Conservation (phyloP, 2,113 vertebrate species). For the Chaetodon auriga region DNA sequence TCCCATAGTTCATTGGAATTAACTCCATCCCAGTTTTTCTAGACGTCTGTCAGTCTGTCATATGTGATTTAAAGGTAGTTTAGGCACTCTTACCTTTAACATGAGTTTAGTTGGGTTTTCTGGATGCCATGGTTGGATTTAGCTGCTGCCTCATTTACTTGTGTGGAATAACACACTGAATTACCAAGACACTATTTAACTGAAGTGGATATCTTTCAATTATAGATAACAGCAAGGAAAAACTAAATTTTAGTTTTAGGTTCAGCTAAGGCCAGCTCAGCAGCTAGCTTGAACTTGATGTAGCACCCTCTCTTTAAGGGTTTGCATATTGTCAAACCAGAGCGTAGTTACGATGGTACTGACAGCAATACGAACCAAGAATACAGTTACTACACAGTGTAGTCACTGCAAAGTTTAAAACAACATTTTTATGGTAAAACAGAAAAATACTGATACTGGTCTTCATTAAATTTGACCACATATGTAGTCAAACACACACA, state of each 20-base stretch:
- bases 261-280: too few species aligned
- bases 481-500: not conserved
- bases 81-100: not conserved
- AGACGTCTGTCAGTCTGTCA: not conserved
- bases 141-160: not conserved
- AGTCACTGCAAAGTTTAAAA: not conserved
- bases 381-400: not conserved
- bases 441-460: too few species aligned
- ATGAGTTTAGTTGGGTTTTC: not conserved
- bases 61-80: not conserved
- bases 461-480: not conserved
- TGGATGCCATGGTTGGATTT: not conserved
- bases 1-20: not conserved
- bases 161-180: not conserved
- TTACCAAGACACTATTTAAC: not conserved
- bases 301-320: too few species aligned
- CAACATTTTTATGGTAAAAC: too few species aligned
- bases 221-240: not conserved
- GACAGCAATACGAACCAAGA: too few species aligned
- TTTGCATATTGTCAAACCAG: too few species aligned
- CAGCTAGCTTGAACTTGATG: not conserved
- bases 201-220: not conserved
- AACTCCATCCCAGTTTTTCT: not conserved
- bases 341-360: too few species aligned
- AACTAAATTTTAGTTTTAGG: too few species aligned